phyloP scores from a whole-genome alignment of 2,888 invertebrate genomes.

The Pristionchus mayeri region DNA sequence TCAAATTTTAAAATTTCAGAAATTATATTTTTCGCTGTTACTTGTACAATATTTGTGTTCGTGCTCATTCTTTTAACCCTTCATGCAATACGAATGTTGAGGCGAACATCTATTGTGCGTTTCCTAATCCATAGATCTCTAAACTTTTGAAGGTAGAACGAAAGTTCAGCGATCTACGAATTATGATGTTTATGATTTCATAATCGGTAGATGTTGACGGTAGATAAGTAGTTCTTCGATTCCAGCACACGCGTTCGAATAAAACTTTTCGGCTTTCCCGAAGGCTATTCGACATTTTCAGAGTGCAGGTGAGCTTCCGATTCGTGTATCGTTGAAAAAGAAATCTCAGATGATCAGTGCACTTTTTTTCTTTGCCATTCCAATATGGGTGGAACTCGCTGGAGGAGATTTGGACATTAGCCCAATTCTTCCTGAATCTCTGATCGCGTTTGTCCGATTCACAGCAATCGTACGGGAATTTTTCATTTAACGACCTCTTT shows the following conservation, averaged over 20 bases:
- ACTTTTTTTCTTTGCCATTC: not conserved
- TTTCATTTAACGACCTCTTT: too few species aligned
- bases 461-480: not conserved
- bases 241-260: not conserved
- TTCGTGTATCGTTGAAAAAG: not conserved
- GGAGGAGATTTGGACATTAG: not conserved
- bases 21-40: not conserved
- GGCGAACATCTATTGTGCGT: not conserved
- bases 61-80: not conserved
- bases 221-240: not conserved
- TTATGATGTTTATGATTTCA: too few species aligned
- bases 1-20: not conserved
- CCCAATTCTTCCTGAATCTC: not conserved
- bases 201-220: too few species aligned
- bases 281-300: not conserved
- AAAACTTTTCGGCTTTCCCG: not conserved
- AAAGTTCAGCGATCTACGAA: too few species aligned
- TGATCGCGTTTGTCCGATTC: not conserved
- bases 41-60: not conserved
- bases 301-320: not conserved
- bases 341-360: not conserved
- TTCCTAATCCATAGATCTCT: too few species aligned
- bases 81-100: not conserved
- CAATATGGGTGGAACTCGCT: not conserved
- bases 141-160: too few species aligned